These are phyloP conservation scores for Pecten maximus DNA, from an alignment of 2,888 invertebrate species.

Conservation along the genomic window DNA sequence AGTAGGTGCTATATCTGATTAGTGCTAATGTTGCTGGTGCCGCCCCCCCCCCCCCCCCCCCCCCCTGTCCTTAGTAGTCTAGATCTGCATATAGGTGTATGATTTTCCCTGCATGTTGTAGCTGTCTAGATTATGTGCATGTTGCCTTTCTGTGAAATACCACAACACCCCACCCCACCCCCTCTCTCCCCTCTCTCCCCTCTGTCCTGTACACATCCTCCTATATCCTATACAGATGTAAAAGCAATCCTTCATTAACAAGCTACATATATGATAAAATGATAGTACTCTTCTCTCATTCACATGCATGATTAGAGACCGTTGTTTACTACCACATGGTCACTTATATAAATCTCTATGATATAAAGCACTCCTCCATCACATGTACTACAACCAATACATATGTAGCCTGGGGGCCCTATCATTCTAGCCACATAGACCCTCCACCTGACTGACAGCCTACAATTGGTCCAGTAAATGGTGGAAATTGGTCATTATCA, in stretches of 20 bases:
- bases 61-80: not conserved
- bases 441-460: constrained; percentile 15
- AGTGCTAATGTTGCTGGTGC: not conserved
- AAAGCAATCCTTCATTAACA: not conserved
- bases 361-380: not conserved
- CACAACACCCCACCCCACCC: not conserved
- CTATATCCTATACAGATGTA: not conserved
- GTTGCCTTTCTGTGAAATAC: not conserved
- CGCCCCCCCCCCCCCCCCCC: not conserved
- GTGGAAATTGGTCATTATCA: constrained; percentile 9
- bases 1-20: not conserved
- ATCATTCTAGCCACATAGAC: not conserved
- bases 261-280: not conserved
- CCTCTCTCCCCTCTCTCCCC: not conserved
- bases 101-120: not conserved
- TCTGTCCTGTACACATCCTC: not conserved
- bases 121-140: constrained; percentile 25
- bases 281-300: not conserved
- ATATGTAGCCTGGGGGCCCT: not conserved
- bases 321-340: constrained; percentile 22
- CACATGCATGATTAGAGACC: not conserved
- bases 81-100: not conserved
- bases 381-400: not conserved
- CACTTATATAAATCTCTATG: constrained; percentile 15
- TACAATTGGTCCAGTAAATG: constrained; percentile 13